Conservation (phyloP, 1,140 invertebrate species). For the Calephelis virginiensis region DNA sequence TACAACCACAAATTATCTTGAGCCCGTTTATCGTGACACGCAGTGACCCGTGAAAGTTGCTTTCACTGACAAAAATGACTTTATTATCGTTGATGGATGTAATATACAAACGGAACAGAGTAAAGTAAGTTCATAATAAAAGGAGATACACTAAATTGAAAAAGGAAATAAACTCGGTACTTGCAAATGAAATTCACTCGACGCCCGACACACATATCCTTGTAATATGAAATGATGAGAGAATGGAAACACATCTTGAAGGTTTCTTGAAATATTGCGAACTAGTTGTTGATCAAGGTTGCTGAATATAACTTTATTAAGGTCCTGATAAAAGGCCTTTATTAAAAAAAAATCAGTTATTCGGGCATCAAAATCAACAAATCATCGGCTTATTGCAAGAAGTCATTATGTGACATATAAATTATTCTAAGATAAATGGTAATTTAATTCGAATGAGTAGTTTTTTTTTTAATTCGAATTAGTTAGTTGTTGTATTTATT, state of each 20-base stretch:
- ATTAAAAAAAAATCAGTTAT: too few species aligned
- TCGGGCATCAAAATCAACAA: too few species aligned
- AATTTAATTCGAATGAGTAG: too few species aligned
- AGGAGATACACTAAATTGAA: slow-evolving; percentile 7
- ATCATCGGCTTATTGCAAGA: too few species aligned
- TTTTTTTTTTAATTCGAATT: too few species aligned
- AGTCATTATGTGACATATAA: too few species aligned
- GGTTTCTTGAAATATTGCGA: too few species aligned
- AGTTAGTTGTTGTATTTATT: too few species aligned
- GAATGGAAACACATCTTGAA: slow-evolving; percentile 1
- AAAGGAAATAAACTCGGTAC: slow-evolving; percentile 7
- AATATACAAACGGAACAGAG: slow-evolving; percentile 7
- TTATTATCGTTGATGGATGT: slow-evolving; percentile 3
- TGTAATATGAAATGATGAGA: slow-evolving; percentile 9
- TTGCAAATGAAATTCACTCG: slow-evolving; percentile 13
- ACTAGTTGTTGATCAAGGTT: too few species aligned
- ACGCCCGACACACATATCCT: slow-evolving; percentile 3
- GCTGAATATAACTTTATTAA: too few species aligned
- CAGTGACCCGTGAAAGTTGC: slow-evolving; percentile 6
- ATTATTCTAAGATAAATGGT: too few species aligned
- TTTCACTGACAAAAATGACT: slow-evolving; percentile 4
- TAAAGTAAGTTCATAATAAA: slow-evolving; percentile 6
- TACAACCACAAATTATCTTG: slow-evolving; percentile 4
- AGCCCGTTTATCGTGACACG: neutral
- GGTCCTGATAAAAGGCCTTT: too few species aligned